A percentile compares a stretch with the other conserved stretches of the same genome.
Conservation (phyloP, 1,140 invertebrate genomes). For the Drosophila malerkotliana region DNA sequence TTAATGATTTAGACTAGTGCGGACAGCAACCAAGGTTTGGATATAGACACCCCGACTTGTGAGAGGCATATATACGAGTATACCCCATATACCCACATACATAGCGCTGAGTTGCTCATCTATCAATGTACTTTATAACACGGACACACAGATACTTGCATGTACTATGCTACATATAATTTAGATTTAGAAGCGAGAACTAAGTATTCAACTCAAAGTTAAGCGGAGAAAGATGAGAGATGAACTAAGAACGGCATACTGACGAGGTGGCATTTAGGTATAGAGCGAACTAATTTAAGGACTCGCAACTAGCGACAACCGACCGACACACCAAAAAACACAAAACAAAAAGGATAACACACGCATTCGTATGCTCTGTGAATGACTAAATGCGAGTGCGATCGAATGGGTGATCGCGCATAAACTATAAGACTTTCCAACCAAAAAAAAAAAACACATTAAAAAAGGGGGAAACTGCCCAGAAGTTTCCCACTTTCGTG, state of each 20-base stretch:
- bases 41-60: slow-evolving; percentile 51
- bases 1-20: slow-evolving; percentile 71
- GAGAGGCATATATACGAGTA: slow-evolving; percentile 40
- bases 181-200: slow-evolving; percentile 75
- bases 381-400: slow-evolving; percentile 38
- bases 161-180: slow-evolving; percentile 69
- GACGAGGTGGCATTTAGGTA: slow-evolving; percentile 75
- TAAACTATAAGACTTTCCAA: slow-evolving; percentile 69
- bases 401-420: slow-evolving; percentile 34
- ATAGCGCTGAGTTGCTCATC: slow-evolving; percentile 75
- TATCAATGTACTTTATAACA: slow-evolving; percentile 64
- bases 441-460: slow-evolving; percentile 17
- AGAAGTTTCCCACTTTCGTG: slow-evolving; percentile 59
- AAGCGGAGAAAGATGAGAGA: slow-evolving; percentile 45
- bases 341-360: slow-evolving; percentile 13
- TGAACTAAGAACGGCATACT: slow-evolving; percentile 74
- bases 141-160: slow-evolving; percentile 39
- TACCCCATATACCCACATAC: slow-evolving; percentile 37
- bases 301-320: slow-evolving; percentile 47
- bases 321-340: slow-evolving; percentile 8
- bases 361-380: slow-evolving; percentile 23
- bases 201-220: slow-evolving; percentile 63
- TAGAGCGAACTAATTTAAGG: slow-evolving; percentile 69
- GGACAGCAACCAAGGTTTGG: slow-evolving; percentile 61
- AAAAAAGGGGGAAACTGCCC: slow-evolving; percentile 36